Percentiles rank a stretch among this genome's conserved stretches.
Evolutionary conservation across 2,797 vertebrate species (phyloP).

Genomic region (Pipistrellus pygmaeus): DNA sequence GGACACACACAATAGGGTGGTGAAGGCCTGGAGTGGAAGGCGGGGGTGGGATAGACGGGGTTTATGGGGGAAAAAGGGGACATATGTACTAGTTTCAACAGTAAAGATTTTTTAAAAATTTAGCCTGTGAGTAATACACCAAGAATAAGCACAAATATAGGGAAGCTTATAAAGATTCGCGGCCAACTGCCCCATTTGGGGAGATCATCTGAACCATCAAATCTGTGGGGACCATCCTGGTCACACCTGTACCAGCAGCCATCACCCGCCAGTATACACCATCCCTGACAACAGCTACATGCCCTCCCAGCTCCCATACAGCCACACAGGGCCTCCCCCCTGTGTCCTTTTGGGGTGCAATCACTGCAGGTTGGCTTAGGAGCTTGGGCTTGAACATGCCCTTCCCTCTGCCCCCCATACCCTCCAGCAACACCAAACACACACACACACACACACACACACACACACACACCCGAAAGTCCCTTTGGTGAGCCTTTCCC

Average conservation of each 20-base stretch:
- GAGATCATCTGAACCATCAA: not conserved
- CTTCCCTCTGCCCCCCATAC: not conserved
- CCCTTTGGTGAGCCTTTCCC: not conserved
- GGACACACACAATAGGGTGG: no score
- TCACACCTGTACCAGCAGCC: not conserved
- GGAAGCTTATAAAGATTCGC: not conserved
- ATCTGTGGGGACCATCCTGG: not conserved
- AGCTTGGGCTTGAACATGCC: not conserved
- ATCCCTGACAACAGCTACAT: fast-evolving
- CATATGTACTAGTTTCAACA: no score
- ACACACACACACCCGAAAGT: no score
- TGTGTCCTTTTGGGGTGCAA: not conserved
- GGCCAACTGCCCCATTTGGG: not conserved
- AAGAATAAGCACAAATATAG: not conserved
- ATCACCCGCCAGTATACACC: fast-evolving
- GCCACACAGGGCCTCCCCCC: not conserved
- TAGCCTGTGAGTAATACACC: not conserved
- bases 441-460: no score
- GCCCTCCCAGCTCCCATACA: not conserved
- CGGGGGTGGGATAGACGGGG: no score
- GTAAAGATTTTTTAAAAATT: not conserved
- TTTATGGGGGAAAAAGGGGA: no score
- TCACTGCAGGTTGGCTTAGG: not conserved
- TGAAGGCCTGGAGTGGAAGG: no score
- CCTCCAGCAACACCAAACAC: no score